Percentiles rank a stretch among this genome's conserved stretches.
Conservation (phyloP, 2,113 vertebrate genomes). For the Mormoops blainvillei region DNA sequence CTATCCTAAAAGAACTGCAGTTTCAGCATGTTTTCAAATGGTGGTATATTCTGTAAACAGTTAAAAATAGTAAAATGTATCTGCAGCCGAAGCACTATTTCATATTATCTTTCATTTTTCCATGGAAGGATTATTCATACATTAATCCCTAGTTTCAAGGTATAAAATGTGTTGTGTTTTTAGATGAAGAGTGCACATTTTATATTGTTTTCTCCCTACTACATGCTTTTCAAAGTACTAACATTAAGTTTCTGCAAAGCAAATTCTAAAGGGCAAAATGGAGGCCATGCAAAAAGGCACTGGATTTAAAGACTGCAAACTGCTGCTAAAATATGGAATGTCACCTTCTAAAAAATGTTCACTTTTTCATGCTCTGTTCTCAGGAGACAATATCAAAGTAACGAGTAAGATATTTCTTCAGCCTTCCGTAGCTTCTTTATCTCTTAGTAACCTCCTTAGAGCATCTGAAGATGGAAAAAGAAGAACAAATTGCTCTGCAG, state of each 20-base stretch:
- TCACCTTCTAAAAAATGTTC: neutral
- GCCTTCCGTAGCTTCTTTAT: neutral
- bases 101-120: conserved; percentile 29
- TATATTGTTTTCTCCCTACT: conserved; percentile 34
- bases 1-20: conserved; percentile 8
- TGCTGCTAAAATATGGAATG: conserved; percentile 43
- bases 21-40: conserved; percentile 48
- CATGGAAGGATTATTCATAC: neutral
- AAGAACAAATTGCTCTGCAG: neutral
- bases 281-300: conserved; percentile 3
- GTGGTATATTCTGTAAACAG: neutral
- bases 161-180: neutral
- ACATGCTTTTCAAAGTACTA: neutral
- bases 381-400: conserved; percentile 19
- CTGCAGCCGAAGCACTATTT: conserved; percentile 26
- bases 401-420: neutral
- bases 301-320: conserved; percentile 41
- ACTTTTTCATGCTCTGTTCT: neutral
- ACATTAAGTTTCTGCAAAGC: conserved; percentile 37
- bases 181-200: neutral
- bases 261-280: conserved; percentile 41
- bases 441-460: neutral
- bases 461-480: neutral
- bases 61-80: conserved; percentile 25
- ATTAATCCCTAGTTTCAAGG: conserved; percentile 19